Percentiles rank a stretch among this genome's conserved stretches.
Evolutionary conservation across 2,113 vertebrate genomes (phyloP).

Genomic region (cat (Felis catus)): F.catus_Fca126_mat1.0 CM031425.1:23418001-23418500

Average conservation of each 20-base stretch:
- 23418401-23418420: not conserved
- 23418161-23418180: not conserved
- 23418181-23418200: not conserved
- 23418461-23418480: not conserved
- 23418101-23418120: not conserved
- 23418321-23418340: not conserved
- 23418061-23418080: not conserved
- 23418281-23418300: not conserved
- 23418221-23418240: not conserved
- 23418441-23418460: not conserved
- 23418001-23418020: not conserved
- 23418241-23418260: not conserved
- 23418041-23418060: not conserved
- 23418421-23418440: not conserved
- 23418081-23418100: not conserved
- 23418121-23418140: not conserved
- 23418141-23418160: not conserved
- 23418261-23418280: not conserved
- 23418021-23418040: not conserved
- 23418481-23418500: not conserved
- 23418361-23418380: not conserved
- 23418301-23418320: not conserved
- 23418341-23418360: fast-evolving
- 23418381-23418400: too few relatives aligned
- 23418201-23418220: not conserved